Conservation (phyloP, 2,888 invertebrate species). For the Miltochrista miniata region DNA sequence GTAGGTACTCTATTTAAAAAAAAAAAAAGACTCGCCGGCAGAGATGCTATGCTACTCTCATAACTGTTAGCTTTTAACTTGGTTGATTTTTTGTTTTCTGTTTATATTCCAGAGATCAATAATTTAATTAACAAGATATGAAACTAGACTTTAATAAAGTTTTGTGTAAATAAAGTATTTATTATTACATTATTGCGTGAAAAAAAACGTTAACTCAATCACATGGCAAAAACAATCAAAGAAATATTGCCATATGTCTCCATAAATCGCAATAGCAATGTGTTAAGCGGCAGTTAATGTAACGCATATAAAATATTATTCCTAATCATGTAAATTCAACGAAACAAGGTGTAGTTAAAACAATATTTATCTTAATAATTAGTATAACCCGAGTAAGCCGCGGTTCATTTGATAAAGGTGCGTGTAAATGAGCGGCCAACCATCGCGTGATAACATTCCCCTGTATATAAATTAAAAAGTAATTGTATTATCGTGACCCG, state of each 20-base stretch:
- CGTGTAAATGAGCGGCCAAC: conserved; percentile 62
- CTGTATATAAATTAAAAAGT: conserved; percentile 82
- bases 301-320: conserved; percentile 55
- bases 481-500: conserved; percentile 83
- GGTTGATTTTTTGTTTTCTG: no score
- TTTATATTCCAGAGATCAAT: no score
- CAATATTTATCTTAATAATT: conserved; percentile 83
- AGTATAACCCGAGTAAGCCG: conserved; percentile 73
- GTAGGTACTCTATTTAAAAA: no score
- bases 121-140: no score
- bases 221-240: conserved; percentile 38
- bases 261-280: conserved; percentile 45
- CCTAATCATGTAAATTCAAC: conserved; percentile 63
- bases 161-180: conserved; percentile 10
- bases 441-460: conserved; percentile 71
- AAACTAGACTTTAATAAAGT: no score
- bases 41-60: no score
- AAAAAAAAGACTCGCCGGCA: no score
- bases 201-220: conserved; percentile 26
- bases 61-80: no score
- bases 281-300: conserved; percentile 47
- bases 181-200: conserved; percentile 35
- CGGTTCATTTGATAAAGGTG: conserved; percentile 76
- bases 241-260: conserved; percentile 29
- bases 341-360: conserved; percentile 74